Evolutionary conservation across 1,140 invertebrate genomes (phyloP), one percentile per base, ranked within the genome.

Genomic region (Pentalonia nigronervosa): DNA sequence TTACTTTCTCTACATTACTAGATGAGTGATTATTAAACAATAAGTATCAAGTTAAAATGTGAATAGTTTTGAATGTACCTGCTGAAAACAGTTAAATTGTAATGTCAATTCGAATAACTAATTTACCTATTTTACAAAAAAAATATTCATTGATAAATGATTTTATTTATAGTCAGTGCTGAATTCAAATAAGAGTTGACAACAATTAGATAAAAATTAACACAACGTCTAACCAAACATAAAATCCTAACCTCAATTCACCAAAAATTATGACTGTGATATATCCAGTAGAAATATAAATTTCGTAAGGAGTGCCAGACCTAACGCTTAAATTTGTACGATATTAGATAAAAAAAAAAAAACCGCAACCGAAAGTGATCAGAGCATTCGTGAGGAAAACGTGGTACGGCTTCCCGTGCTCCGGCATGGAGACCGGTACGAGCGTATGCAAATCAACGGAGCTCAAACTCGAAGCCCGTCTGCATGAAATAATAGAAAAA

Each of bases 221-320:
- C 45, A 17, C 17, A 4, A 3, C 20, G 8, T 53, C 50, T 21
- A 21, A 21, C 2, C 21, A 7, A 88, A 88, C 17, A 48, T 34
- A 53, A 53, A 89, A 89, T 53, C 34, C 88, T 89, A 89, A 89
- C 88, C 88, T 89, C 88, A 89, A 89, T 89, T 23, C 20, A 47
- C n/a, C 4, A n/a, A 76, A n/a, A 76, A 76, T 76, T 76, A 53
- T 7, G 50, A 23, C 23, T 23, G 7, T 21, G 7, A 53, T 20
- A 53, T 23, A 21, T 20, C 20, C 9, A 53, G 23, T 53, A 21
- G 4, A 53, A 53, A 53, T 53, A 53, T 76, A 30, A 76, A 76
- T 76, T n/a, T 17, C 6, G 4, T 17, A n/a, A 7, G n/a, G n/a
- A n/a, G 30, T 14, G 6, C n/a, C 1, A 76, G 14, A 0, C 4